These are phyloP conservation scores for Eretmocerus hayati DNA, from an alignment of 2,888 invertebrate genomes.

Conservation along the genomic window DNA sequence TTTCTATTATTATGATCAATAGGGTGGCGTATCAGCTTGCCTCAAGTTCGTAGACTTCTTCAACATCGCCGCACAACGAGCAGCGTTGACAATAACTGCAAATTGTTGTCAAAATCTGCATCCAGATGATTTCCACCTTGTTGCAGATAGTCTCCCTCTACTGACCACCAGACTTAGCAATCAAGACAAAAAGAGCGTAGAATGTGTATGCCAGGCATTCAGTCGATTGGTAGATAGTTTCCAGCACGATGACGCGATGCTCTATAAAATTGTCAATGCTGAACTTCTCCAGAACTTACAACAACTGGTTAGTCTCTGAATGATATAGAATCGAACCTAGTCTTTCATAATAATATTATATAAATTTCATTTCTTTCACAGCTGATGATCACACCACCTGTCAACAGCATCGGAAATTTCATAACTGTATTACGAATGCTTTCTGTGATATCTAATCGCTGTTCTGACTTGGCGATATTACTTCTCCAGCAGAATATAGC, in stretches of 20 bases:
- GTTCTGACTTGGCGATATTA: slow-evolving; percentile 87
- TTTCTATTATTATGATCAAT: slow-evolving; percentile 32
- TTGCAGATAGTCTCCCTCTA: slow-evolving; percentile 78
- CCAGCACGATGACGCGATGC: slow-evolving; percentile 79
- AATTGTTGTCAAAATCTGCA: slow-evolving; percentile 95
- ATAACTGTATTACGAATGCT: slow-evolving; percentile 94
- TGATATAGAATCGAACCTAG: too few species aligned
- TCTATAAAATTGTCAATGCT: slow-evolving; percentile 90
- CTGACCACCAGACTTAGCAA: slow-evolving; percentile 73
- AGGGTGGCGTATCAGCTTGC: slow-evolving; percentile 94
- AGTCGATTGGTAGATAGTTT: slow-evolving; percentile 94
- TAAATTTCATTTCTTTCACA: slow-evolving; percentile 39
- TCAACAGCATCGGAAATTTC: slow-evolving; percentile 90
- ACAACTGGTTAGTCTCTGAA: slow-evolving; percentile 67
- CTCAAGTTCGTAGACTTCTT: slow-evolving; percentile 97
- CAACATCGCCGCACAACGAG: slow-evolving; percentile 94
- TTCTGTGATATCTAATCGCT: slow-evolving; percentile 91
- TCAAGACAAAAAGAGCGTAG: slow-evolving; percentile 96
- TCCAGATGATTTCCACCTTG: slow-evolving; percentile 88
- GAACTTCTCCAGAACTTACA: slow-evolving; percentile 89
- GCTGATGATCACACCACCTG: slow-evolving; percentile 90
- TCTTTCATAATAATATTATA: too few species aligned
- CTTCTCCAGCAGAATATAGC: slow-evolving; percentile 92
- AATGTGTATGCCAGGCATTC: slow-evolving; percentile 94
- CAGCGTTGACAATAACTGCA: slow-evolving; percentile 92